Percentiles rank a stretch among this genome's conserved stretches.
phyloP scores from a whole-genome alignment of 37 sponge, comb jelly and placozoan genomes.

The Crambe crambe region DNA sequence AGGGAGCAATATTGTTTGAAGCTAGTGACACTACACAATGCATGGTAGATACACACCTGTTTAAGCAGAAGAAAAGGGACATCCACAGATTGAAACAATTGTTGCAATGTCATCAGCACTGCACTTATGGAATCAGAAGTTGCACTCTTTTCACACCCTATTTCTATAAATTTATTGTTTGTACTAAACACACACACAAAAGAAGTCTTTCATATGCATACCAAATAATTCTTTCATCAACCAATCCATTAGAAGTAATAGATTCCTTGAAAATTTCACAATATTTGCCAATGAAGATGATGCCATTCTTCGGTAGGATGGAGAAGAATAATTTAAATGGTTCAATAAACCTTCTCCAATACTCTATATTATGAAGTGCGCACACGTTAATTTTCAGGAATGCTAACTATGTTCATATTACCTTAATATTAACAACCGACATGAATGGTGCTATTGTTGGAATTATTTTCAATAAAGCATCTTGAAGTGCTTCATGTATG shows the following conservation, averaged over 20 bases:
- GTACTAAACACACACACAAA: not conserved
- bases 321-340: not conserved
- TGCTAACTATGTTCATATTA: not conserved
- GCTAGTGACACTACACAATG: too few species aligned
- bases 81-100: not conserved
- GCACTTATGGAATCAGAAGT: conserved; percentile 17
- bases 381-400: conserved; percentile 4
- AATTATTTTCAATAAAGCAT: conserved; percentile 30
- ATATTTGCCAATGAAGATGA: conserved; percentile 12
- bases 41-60: conserved; percentile 26
- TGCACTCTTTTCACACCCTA: conserved; percentile 18
- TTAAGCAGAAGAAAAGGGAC: not conserved
- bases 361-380: conserved; percentile 3
- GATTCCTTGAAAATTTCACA: not conserved
- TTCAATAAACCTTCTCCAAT: conserved; percentile 12
- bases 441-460: conserved; percentile 59
- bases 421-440: conserved; percentile 30
- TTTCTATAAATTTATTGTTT: too few species aligned
- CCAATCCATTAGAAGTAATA: conserved; percentile 26
- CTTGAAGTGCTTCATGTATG: conserved; percentile 54
- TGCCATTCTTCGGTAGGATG: conserved; percentile 51
- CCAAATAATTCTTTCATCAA: conserved; percentile 40
- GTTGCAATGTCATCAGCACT: conserved; percentile 44
- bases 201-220: not conserved
- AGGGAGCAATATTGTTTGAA: too few species aligned